phyloP scores from a whole-genome alignment of 2,888 invertebrate species.

The Drosophila meridionalis region DNA sequence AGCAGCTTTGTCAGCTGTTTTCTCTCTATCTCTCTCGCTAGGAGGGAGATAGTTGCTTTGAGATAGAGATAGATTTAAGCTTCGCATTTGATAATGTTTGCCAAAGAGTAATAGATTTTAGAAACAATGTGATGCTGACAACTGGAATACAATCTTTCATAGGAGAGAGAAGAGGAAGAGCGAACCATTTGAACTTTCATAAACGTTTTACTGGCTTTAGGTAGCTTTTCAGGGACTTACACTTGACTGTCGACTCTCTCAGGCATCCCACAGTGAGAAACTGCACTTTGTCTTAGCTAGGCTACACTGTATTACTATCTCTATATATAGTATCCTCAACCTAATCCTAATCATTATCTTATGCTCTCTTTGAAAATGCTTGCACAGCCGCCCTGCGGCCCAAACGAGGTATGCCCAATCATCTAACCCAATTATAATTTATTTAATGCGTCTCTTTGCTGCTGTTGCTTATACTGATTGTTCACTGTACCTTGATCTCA shows the following conservation, averaged over 20 bases:
- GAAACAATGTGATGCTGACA: not conserved
- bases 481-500: not conserved
- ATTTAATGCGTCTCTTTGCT: not conserved
- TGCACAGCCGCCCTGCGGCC: conserved; percentile 69
- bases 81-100: no score
- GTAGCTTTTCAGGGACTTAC: not conserved
- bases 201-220: conserved; percentile 3
- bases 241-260: not conserved
- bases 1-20: not conserved
- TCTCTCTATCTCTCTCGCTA: not conserved
- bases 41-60: no score
- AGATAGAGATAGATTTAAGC: no score
- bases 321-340: not conserved
- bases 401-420: conserved; percentile 62
- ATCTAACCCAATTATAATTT: no score
- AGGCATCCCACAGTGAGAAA: no score
- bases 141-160: not conserved
- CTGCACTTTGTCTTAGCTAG: not conserved
- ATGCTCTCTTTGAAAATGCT: conserved; percentile 42
- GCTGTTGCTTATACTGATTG: not conserved
- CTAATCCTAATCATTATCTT: conserved; percentile 1
- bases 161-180: not conserved
- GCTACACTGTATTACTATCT: not conserved
- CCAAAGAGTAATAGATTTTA: not conserved
- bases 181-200: not conserved